Base-by-base conservation (phyloP, 2,113 vertebrate genomes). In the Colistium nudipinnis region DNA sequence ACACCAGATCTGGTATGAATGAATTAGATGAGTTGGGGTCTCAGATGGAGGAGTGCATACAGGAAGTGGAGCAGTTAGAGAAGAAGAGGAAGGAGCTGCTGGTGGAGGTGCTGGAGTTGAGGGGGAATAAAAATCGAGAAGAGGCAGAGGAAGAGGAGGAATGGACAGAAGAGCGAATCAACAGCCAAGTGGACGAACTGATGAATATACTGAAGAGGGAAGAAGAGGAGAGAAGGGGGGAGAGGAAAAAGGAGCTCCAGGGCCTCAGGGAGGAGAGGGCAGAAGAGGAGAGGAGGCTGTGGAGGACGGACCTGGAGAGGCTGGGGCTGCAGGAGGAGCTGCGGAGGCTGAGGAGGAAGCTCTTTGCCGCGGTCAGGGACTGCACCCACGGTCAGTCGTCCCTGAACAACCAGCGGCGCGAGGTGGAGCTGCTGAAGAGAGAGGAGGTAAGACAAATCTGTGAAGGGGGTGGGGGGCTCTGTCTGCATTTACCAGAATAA, bases 291-390 rank as follows among this genome's bases (percentile, higher is more conserved):
- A 90, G 88, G 73, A 92, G 91, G 70, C 90, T 95, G 4, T 94
- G 94, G 78, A 93, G 92, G 60, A 91, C 90, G n/a, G 93, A 93
- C 70, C 83, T 99, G 72, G 95, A 97, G 89, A 93, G 92, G 60
- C 94, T 95, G 49, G 93, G 78, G 61, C 80, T 97, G 38, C 86
- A 87, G 28, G 94, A 96, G 0, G 95, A 98, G 83, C 92, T 94
- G 35, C 86, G 91, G 0, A 90, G 88, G 73, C 91, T 96, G 65
- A 97, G 94, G 83, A 93, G 90, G 87, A 94, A 91, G 52, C 89
- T 99, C 2, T 98, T 98, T 56, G 80, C 81, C 55, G 92, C 93
- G 72, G 95, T 93, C 0, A 94, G 94, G 82, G 95, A 96, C 6
- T 95, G 94, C 1, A 93, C 96, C 75, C 93, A 95, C 13, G 95